Base-by-base conservation (phyloP, 2,888 invertebrate genomes). In the Ophioninae sp. region DNA sequence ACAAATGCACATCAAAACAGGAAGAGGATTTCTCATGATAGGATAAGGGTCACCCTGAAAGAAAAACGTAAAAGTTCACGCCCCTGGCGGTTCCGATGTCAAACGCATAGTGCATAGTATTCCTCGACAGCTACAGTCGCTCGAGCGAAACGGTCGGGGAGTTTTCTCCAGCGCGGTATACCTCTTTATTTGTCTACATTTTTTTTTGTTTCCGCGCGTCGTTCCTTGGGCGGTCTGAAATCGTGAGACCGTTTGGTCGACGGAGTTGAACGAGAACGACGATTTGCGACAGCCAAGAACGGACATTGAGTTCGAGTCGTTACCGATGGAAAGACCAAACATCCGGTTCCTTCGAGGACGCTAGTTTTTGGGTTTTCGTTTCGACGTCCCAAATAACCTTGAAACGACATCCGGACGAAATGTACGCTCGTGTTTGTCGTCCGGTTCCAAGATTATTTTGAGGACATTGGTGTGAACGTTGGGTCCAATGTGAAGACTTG, bases 261-360 rank as follows among this genome's bases (percentile, higher is more conserved):
- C 62, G 17, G 44, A 21, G 62, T 5, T 13, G 37, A 62, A 61
- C 68, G 61, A 39, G 41, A 69, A 68, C 37, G 56, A 41, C 62
- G 61, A 75, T 75, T 80, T 68, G 69, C n/a, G 68, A 73, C 61
- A 74, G 69, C 30, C 13, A 68, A 39, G 74, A 80, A 68, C 57
- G 61, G 56, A 62, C 69, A 20, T 13, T 8, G 62, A 80, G 21
- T 62, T 80, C 62, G 6, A 72, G n/a, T 74, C 56, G 61, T 50
- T n/a, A n/a, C n/a, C n/a, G n/a, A n/a, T n/a, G n/a, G n/a, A n/a
- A n/a, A n/a, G n/a, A n/a, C n/a, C n/a, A n/a, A n/a, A n/a, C 44
- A 44, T 44, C 10, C 44, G 44, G 44, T 5, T 44, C 44, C 10
- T 44, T 44, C 13, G 44, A 44, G 10, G 13, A 44, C 10, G n/a